Conservation (phyloP, 1,140 invertebrate genomes). For the Procambarus virginalis region DNA sequence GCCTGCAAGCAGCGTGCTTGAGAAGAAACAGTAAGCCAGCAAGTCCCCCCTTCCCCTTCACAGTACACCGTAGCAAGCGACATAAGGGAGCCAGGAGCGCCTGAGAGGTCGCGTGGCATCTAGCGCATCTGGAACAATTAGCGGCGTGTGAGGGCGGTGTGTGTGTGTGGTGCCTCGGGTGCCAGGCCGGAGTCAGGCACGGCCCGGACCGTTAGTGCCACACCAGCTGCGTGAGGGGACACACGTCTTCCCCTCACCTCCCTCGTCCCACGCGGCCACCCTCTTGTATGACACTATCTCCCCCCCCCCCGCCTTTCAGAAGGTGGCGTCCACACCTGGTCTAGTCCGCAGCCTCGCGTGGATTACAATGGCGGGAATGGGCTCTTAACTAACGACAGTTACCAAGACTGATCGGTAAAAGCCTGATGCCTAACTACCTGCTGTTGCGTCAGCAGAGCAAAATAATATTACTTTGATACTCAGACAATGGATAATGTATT, state of each 20-base stretch:
- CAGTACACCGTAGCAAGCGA: too few species aligned
- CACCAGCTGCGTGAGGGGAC: constrained; percentile 31
- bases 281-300: neutral
- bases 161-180: neutral
- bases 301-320: neutral
- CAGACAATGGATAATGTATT: too few species aligned
- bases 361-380: neutral
- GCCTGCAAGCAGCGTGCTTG: too few species aligned
- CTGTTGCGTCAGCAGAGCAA: too few species aligned
- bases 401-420: too few species aligned
- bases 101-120: neutral
- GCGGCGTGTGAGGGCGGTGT: neutral
- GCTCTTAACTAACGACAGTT: neutral
- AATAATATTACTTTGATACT: too few species aligned
- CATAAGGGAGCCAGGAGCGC: too few species aligned
- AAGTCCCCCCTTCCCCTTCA: too few species aligned
- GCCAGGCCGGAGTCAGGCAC: neutral
- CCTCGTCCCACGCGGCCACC: constrained; percentile 17
- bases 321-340: neutral
- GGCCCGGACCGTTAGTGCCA: neutral
- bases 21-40: too few species aligned
- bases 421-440: too few species aligned
- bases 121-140: neutral
- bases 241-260: neutral
- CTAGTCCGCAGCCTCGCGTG: neutral